These are phyloP conservation scores for Microtus obscurus DNA, from an alignment of 2,797 vertebrate genomes.

Conservation along the genomic window DNA sequence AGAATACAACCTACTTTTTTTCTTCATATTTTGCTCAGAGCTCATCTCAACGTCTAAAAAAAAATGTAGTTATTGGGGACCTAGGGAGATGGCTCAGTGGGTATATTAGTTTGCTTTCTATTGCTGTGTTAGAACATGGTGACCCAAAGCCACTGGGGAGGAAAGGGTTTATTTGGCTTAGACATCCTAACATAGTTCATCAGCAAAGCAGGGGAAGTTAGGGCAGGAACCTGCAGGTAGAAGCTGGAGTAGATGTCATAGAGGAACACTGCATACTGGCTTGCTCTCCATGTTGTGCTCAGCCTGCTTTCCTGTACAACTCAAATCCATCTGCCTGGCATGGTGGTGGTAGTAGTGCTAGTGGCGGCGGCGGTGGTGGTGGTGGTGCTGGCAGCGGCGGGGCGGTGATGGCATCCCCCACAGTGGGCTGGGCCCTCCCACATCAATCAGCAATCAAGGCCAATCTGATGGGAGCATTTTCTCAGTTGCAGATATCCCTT, in stretches of 20 bases:
- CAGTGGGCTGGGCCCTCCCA: not conserved
- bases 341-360: no score
- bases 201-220: not conserved
- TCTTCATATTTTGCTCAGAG: not conserved
- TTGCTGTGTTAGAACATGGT: not conserved
- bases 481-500: not conserved
- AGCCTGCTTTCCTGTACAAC: not conserved
- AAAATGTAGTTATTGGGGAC: not conserved
- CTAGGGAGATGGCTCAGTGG: not conserved
- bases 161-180: not conserved
- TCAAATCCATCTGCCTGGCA: no score
- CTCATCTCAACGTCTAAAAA: not conserved
- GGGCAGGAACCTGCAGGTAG: not conserved
- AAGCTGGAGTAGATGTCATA: not conserved
- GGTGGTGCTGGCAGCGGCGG: accelerated
- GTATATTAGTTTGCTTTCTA: not conserved
- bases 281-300: not conserved
- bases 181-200: not conserved
- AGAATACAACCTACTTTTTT: not conserved
- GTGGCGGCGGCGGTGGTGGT: accelerated
- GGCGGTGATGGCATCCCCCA: not conserved
- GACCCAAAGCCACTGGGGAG: not conserved
- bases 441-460: not conserved
- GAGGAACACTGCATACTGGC: not conserved
- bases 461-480: not conserved